phyloP scores from a whole-genome alignment of 2,113 vertebrate genomes.

The Gracilinanus agilis region DNA sequence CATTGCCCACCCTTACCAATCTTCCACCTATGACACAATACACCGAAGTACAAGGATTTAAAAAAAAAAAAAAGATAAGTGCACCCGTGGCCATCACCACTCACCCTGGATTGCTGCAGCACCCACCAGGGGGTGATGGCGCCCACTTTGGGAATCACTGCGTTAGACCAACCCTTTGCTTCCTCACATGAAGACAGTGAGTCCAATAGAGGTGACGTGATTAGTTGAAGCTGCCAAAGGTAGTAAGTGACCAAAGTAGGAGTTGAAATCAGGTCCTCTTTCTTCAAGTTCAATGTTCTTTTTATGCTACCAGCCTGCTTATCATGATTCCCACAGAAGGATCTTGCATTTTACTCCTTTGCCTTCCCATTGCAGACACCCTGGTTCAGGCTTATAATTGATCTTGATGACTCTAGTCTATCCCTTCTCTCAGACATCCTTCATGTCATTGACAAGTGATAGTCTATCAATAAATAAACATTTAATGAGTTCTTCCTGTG shows the following conservation, averaged over 20 bases:
- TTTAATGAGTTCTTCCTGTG: background rate
- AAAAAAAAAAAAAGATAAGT: too few relatives aligned
- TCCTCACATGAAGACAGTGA: background rate
- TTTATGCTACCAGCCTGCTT: background rate
- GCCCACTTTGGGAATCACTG: too few relatives aligned
- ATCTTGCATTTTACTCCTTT: background rate
- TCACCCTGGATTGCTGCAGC: too few relatives aligned
- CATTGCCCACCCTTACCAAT: too few relatives aligned
- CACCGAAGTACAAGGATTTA: too few relatives aligned
- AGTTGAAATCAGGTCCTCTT: too few relatives aligned
- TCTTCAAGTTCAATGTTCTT: background rate
- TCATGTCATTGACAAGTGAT: background rate
- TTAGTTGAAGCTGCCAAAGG: background rate
- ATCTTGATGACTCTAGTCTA: background rate
- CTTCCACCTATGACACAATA: too few relatives aligned
- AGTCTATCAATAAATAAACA: background rate
- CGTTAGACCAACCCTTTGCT: background rate
- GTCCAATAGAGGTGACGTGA: background rate
- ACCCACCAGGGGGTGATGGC: too few relatives aligned
- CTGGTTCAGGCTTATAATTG: background rate
- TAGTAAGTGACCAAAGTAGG: background rate
- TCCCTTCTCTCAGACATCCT: background rate
- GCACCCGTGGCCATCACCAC: too few relatives aligned
- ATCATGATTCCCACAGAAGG: background rate
- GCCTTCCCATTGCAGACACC: background rate